Base-by-base conservation (phyloP, 2,113 vertebrate species). In the Ceyx cyanopectus region DNA sequence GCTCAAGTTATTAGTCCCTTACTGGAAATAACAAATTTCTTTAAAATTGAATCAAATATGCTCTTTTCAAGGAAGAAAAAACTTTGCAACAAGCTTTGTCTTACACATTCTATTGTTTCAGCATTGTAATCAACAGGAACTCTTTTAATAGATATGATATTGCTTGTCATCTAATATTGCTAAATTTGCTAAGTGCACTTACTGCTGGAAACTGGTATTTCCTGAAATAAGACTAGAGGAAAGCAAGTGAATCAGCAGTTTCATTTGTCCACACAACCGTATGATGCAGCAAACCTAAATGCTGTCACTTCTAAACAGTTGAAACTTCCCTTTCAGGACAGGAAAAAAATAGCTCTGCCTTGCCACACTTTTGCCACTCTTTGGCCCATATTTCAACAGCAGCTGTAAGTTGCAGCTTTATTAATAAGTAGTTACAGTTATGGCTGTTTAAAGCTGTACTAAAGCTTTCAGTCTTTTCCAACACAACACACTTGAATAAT, bases 181-280 rank as follows among this genome's bases (percentile, higher is more conserved):
- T 85, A 69, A 84, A 92, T 73, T 85, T 92, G 40, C 18, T 14
- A 61, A 82, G 58, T 61, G 67, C 23, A 23, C n/a, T 93, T 79
- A 50, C 1, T 79, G 58, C 70, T 94, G 66, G 73, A 84, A 92
- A 84, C 51, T 83, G 1, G 22, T 63, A 21, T 66, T 95, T 92
- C 78, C 78, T 87, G 78, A 69, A 80, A 80, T n/a, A 76, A 45
- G 75, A 23, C 54, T 37, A 69, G 46, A 29, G 40, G 27, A 74
- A 74, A 62, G 72, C 22, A 18, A 69, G 27, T 87, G 91, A 94
- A 81, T 94, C 87, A 85, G 63, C 85, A 92, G 50, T 95, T 95
- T 87, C 53, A 69, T 32, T 23, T 87, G 68, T 51, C 78, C 69
- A 22, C 27, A 46, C 24, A 87, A 75, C 56, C 1, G 0, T 54